Evolutionary conservation across 2,797 vertebrate genomes (phyloP).

Genomic region (Triplophysa bombifrons): DNA sequence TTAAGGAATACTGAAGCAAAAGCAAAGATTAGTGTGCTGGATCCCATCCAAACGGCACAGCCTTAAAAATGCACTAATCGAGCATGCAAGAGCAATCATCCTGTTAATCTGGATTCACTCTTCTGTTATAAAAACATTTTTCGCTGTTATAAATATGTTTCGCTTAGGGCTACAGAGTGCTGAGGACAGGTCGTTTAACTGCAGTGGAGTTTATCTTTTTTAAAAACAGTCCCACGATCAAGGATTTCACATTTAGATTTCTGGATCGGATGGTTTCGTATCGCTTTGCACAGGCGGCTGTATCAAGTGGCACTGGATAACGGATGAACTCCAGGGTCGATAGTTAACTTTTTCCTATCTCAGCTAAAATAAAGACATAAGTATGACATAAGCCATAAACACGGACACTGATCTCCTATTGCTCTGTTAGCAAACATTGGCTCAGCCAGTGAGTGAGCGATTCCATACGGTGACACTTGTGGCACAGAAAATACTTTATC

Average conservation of each 20-base stretch:
- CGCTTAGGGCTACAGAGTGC: constrained; percentile 46
- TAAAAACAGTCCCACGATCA: constrained; percentile 30
- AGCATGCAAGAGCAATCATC: constrained; percentile 54
- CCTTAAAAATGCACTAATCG: constrained; percentile 62
- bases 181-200: constrained; percentile 38
- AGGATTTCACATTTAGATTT: constrained; percentile 34
- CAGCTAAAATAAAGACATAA: not conserved
- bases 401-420: not conserved
- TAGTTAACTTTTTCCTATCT: not conserved
- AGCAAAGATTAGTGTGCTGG: constrained; percentile 56
- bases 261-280: not conserved
- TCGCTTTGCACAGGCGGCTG: not conserved
- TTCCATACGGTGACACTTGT: not conserved
- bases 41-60: constrained; percentile 57
- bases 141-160: constrained; percentile 45
- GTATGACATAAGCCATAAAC: not conserved
- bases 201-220: constrained; percentile 35
- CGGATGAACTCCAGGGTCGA: too few relatives aligned
- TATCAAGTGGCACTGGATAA: too few relatives aligned
- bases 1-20: constrained; percentile 40
- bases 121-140: constrained; percentile 52
- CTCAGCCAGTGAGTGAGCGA: not conserved
- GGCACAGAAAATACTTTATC: not conserved
- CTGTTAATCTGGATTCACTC: constrained; percentile 55
- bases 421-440: not conserved